Evolutionary conservation across 2,113 vertebrate genomes (phyloP).

Genomic region (Halcyon malimbica): DNA sequence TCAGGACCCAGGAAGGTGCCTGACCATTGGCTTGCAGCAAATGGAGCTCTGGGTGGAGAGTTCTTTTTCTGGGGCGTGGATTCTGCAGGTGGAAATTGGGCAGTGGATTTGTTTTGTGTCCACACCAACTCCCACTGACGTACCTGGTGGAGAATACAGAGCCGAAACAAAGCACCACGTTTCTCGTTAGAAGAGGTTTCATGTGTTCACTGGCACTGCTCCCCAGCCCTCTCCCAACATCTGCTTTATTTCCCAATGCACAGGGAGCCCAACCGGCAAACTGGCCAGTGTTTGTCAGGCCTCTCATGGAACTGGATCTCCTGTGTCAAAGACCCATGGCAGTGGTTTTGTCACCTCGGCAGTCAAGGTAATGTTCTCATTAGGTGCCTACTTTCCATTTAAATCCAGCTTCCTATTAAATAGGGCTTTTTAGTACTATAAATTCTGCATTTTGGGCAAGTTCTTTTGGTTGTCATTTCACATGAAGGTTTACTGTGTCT

Average conservation of each 20-base stretch:
- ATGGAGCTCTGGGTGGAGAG: not conserved
- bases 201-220: not conserved
- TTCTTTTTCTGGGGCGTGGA: not conserved
- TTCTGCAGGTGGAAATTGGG: not conserved
- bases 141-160: not conserved
- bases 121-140: not conserved
- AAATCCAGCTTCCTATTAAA: not conserved
- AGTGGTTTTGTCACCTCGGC: constrained; percentile 88
- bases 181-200: not conserved
- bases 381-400: not conserved
- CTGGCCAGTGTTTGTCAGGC: constrained; percentile 77
- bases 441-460: not conserved
- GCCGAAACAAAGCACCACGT: not conserved
- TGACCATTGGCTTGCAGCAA: not conserved
- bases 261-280: constrained; percentile 93
- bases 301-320: constrained; percentile 85
- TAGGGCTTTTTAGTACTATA: not conserved
- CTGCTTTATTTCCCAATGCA: not conserved
- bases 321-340: constrained; percentile 90
- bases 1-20: not conserved
- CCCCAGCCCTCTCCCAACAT: not conserved
- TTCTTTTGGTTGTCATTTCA: not conserved
- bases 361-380: constrained; percentile 86
- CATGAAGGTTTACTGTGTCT: not conserved
- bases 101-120: not conserved